These are phyloP conservation scores for Trematomus loennbergii DNA, from an alignment of 2,113 vertebrate genomes.

Conservation along the genomic window DNA sequence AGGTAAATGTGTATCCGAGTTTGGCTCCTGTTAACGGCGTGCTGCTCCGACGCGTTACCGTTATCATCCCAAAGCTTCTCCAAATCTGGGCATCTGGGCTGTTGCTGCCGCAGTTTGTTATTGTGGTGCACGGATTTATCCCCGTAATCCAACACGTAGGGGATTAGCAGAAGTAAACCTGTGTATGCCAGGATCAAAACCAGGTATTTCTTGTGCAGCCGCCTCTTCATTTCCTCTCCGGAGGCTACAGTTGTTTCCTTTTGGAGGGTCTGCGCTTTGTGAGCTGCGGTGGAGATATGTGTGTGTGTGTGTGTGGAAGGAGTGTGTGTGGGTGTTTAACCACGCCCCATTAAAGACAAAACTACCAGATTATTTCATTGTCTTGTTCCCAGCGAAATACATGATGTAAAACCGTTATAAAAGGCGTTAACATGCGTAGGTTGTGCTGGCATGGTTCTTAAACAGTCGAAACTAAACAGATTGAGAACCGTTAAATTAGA, in stretches of 20 bases:
- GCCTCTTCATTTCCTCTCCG: slow-evolving; percentile 84
- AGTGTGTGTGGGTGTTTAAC: slow-evolving; percentile 20
- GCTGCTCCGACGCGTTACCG: slow-evolving; percentile 30
- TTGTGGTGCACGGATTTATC: slow-evolving; percentile 60
- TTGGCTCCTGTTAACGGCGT: slow-evolving; percentile 70
- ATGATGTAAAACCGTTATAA: background rate
- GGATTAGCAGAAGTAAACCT: slow-evolving; percentile 88
- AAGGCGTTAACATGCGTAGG: too few relatives aligned
- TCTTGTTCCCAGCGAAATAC: background rate
- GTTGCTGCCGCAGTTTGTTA: slow-evolving; percentile 76
- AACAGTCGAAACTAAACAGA: background rate
- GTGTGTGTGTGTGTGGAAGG: background rate
- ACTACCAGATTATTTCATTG: background rate
- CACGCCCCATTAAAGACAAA: slow-evolving; percentile 59
- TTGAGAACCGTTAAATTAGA: background rate
- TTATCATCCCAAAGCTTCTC: slow-evolving; percentile 76
- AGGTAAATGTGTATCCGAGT: slow-evolving; percentile 90
- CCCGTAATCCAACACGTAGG: slow-evolving; percentile 82
- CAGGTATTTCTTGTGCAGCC: slow-evolving; percentile 88
- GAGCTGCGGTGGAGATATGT: slow-evolving; percentile 28
- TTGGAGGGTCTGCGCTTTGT: background rate
- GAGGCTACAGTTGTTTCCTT: slow-evolving; percentile 13
- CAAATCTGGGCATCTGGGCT: slow-evolving; percentile 86
- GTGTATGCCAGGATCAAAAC: slow-evolving; percentile 89
- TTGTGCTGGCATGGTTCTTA: background rate